Evolutionary conservation across 2,888 invertebrate genomes (phyloP), one percentile per base, ranked within the genome.

Genomic region (Odontocerum albicorne): DNA sequence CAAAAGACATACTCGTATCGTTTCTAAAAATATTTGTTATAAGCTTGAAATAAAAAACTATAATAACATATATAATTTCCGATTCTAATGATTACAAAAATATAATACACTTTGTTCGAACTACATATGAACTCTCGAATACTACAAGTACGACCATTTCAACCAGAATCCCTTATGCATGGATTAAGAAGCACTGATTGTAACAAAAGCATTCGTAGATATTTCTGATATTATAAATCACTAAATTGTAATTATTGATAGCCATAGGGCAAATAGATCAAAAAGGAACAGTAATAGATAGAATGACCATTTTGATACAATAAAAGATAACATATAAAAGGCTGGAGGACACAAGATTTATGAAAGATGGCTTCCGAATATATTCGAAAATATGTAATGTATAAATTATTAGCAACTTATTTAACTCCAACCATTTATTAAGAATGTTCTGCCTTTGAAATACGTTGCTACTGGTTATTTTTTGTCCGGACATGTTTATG

Each of bases 291-390:
- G 17, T 53, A 47, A 53, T 42, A 47, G 46, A 53, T 47, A 50
- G 49, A 52, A 55, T 43, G 51, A 50, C 51, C 45, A 45, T 43
- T 52, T 53, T 51, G 59, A 55, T 58, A 44, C 44, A 36, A 36
- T 47, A 49, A 57, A 51, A 53, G 49, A 53, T 58, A 55, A 58
- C 58, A 58, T 32, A 55, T 49, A 58, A 58, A 58, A 55, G 58
- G 58, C 55, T 49, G 51, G 47, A 49, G 49, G 55, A 32, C 38
- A 45, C 49, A 36, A 58, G 55, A 58, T 58, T 58, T 58, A 55
- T 55, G 42, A 31, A 45, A 45, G 47, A 51, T 50, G 47, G 44
- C 44, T 51, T 31, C 51, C 22, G 51, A 51, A 44, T 22, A 22
- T 27, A 33, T 15, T 3, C 15, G 6, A 15, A 32, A 15, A 22